phyloP scores from a whole-genome alignment of 2,113 vertebrate genomes.

The Semnornis frantzii region DNA sequence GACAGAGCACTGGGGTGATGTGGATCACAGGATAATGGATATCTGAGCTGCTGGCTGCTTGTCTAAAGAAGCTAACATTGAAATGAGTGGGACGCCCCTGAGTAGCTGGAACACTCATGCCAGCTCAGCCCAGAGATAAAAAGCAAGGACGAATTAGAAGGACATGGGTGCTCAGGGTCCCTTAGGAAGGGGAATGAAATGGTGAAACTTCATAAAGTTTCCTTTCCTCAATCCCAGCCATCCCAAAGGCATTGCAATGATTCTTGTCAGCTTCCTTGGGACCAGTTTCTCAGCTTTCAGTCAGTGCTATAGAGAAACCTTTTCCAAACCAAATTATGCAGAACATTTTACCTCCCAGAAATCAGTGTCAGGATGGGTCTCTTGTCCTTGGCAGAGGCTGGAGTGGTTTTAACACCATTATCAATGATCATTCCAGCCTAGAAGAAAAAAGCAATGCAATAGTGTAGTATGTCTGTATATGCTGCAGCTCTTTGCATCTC shows the following conservation, averaged over 20 bases:
- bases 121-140: neutral
- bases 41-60: neutral
- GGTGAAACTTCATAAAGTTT: neutral
- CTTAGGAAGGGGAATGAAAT: neutral
- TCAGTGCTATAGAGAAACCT: neutral
- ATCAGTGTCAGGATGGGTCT: constrained; percentile 91
- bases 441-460: neutral
- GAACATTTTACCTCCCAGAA: constrained; percentile 86
- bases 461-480: neutral
- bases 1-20: neutral
- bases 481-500: neutral
- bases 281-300: neutral
- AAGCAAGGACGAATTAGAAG: neutral
- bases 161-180: neutral
- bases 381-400: constrained; percentile 93
- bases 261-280: neutral
- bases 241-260: neutral
- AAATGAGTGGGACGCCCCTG: neutral
- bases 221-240: neutral
- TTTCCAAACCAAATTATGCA: neutral
- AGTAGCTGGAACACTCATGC: neutral
- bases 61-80: neutral
- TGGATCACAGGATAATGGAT: neutral
- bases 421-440: constrained; percentile 98
- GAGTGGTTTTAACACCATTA: constrained; percentile 94